Evolutionary conservation across 2,888 invertebrate genomes (phyloP).

Genomic region (Eucriotettix oculatus): DNA sequence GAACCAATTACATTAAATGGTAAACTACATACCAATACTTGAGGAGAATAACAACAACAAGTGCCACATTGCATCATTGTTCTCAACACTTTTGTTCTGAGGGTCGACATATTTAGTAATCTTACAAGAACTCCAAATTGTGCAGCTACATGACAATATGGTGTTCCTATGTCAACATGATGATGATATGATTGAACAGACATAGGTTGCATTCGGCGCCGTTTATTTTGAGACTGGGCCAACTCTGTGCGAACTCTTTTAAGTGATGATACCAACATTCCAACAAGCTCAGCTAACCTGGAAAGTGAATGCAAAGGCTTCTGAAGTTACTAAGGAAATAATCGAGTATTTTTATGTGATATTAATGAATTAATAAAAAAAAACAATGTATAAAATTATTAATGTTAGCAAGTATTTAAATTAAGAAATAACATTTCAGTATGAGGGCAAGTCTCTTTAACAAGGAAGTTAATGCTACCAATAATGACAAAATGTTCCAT

Average conservation of each 20-base stretch:
- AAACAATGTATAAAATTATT: too few relatives aligned
- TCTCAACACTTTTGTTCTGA: not conserved
- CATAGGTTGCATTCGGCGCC: not conserved
- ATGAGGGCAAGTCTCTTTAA: too few relatives aligned
- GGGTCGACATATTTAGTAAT: conserved; percentile 4
- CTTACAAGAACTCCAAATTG: conserved; percentile 34
- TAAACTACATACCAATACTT: conserved; percentile 9
- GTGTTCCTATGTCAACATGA: conserved; percentile 36
- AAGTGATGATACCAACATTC: not conserved
- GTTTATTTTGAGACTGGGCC: not conserved
- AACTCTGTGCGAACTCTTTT: not conserved
- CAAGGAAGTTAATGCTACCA: too few relatives aligned
- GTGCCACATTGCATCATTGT: conserved; percentile 39
- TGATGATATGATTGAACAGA: conserved; percentile 35
- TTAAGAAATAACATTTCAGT: too few relatives aligned
- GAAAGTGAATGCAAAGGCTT: not conserved
- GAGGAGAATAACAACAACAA: conserved; percentile 45
- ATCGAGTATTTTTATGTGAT: too few relatives aligned
- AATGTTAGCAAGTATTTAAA: too few relatives aligned
- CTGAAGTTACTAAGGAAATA: too few relatives aligned
- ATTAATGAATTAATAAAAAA: too few relatives aligned
- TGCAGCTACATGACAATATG: conserved; percentile 37
- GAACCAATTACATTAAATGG: too few relatives aligned
- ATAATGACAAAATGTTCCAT: too few relatives aligned
- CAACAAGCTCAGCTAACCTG: not conserved